phyloP scores from a whole-genome alignment of 2,888 invertebrate species.

The Quadroppia sp. region DNA sequence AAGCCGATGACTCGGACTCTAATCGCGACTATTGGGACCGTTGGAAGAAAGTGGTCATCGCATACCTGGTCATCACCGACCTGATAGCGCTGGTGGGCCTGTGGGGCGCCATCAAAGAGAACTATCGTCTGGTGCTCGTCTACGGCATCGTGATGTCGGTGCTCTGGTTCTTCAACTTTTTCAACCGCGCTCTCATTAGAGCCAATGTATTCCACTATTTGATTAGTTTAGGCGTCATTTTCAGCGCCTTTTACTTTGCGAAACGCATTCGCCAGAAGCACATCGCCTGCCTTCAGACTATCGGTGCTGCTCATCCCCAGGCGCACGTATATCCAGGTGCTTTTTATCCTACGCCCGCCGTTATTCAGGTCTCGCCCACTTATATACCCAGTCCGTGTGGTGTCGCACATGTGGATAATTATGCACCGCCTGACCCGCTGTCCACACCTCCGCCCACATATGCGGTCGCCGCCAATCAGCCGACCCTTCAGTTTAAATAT shows the following conservation, averaged over 20 bases:
- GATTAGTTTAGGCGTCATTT: neutral
- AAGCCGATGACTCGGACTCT: neutral
- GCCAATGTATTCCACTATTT: conserved; percentile 17
- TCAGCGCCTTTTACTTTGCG: conserved; percentile 6
- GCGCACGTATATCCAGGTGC: neutral
- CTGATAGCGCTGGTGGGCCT: neutral
- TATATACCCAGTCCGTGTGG: neutral
- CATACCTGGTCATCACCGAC: neutral
- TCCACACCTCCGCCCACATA: neutral
- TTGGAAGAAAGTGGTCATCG: neutral
- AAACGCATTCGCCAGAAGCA: neutral
- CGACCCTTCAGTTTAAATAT: neutral
- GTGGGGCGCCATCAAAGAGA: conserved; percentile 8
- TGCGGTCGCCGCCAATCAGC: neutral
- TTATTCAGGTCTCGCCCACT: neutral
- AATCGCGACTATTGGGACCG: neutral
- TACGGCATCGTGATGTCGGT: conserved; percentile 2
- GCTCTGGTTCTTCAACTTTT: conserved; percentile 18
- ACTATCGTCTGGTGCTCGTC: neutral
- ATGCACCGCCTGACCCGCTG: neutral
- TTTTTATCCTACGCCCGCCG: no score
- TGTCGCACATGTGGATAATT: neutral
- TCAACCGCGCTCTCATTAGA: neutral
- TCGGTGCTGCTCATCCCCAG: neutral
- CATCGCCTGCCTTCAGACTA: neutral